phyloP scores from a whole-genome alignment of 2,797 vertebrate species.

The Rhynchonycteris naso region DNA sequence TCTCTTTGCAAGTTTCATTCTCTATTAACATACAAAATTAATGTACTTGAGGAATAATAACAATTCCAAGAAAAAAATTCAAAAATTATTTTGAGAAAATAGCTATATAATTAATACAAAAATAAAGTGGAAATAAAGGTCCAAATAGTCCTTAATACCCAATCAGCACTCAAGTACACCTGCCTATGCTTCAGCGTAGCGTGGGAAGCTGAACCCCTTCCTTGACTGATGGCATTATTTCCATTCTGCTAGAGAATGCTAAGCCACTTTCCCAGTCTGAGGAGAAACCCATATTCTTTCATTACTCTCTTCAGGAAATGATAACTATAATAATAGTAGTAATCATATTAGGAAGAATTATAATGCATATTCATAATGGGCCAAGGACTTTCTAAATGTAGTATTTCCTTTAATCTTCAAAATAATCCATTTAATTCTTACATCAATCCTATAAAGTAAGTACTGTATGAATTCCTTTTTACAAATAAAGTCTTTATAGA shows the following conservation, averaged over 20 bases:
- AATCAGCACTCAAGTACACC: neutral
- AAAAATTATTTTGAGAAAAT: neutral
- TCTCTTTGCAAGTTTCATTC: neutral
- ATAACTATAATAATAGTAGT: neutral
- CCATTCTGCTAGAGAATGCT: neutral
- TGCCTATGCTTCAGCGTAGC: neutral
- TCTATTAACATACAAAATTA: neutral
- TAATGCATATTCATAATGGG: neutral
- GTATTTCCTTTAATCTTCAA: constrained; percentile 6
- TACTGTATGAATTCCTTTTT: neutral
- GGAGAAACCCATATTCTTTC: neutral
- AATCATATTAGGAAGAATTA: neutral
- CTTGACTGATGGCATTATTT: neutral
- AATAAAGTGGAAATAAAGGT: neutral
- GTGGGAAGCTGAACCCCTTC: neutral
- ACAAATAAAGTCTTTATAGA: neutral
- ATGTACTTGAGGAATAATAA: neutral
- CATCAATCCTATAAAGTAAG: neutral
- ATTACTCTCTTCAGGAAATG: neutral
- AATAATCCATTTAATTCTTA: constrained; percentile 11
- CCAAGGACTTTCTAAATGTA: neutral
- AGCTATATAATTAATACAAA: neutral
- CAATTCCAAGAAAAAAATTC: constrained; percentile 9
- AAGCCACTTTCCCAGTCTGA: neutral
- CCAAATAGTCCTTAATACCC: neutral